Conservation (phyloP, 1,140 invertebrate genomes). For the Akabosia matsudoensis region DNA sequence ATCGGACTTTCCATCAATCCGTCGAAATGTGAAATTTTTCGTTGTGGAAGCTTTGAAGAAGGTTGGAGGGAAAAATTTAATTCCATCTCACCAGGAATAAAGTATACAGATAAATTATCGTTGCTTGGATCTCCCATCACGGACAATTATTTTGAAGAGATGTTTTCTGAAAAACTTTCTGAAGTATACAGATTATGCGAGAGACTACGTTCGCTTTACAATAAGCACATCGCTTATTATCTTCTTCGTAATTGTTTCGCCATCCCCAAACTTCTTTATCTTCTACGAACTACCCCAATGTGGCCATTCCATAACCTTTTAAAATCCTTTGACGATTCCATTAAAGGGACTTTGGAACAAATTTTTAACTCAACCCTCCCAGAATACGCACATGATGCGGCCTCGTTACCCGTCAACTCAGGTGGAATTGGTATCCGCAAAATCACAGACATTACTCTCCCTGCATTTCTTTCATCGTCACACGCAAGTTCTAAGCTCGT, state of each 20-base stretch:
- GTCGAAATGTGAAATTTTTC: slow-evolving; percentile 7
- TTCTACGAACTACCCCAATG: background rate
- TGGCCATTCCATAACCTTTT: background rate
- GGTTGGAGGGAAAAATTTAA: background rate
- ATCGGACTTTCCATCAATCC: background rate
- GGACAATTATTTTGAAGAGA: background rate
- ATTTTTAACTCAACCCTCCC: background rate
- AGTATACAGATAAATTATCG: background rate
- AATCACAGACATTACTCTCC: background rate
- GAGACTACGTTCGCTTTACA: background rate
- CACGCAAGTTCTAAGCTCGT: background rate
- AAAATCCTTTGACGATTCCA: background rate
- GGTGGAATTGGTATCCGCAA: slow-evolving; percentile 4
- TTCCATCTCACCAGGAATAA: background rate
- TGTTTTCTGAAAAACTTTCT: background rate
- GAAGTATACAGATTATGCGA: background rate
- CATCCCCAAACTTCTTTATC: background rate
- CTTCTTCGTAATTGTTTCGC: background rate
- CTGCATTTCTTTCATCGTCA: background rate
- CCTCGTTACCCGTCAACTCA: background rate
- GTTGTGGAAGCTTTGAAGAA: background rate
- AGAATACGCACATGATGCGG: background rate
- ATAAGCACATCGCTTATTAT: background rate
- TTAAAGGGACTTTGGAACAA: background rate
- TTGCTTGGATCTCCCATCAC: slow-evolving; percentile 5